Conservation (phyloP, 2,113 vertebrate species). For the Lathamus discolor region DNA sequence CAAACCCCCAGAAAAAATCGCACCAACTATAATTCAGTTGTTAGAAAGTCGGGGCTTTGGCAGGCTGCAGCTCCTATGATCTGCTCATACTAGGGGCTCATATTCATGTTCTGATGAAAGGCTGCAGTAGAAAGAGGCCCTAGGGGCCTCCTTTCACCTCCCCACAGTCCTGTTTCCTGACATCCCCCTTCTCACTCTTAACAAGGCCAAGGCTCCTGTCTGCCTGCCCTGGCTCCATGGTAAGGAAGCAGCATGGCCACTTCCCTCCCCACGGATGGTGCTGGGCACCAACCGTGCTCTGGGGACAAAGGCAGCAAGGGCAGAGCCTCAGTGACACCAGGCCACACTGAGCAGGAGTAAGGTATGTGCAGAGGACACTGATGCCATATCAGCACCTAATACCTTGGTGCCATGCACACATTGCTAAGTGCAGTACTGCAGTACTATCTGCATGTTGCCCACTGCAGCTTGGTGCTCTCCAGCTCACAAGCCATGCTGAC, state of each 20-base stretch:
- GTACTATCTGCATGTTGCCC: background rate
- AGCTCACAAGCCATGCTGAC: background rate
- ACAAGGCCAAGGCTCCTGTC: background rate
- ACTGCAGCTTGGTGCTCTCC: accelerated
- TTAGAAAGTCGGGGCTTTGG: background rate
- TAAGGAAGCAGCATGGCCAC: background rate
- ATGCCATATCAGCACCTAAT: accelerated
- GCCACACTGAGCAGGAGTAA: background rate
- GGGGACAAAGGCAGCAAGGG: background rate
- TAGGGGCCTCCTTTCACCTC: background rate
- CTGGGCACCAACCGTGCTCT: accelerated
- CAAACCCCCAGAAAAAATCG: background rate
- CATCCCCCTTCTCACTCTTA: background rate
- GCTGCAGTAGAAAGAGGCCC: background rate
- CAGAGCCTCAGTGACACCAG: background rate
- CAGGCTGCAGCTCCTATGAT: accelerated
- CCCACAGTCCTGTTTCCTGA: background rate
- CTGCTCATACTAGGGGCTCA: background rate
- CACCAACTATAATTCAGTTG: background rate
- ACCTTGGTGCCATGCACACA: background rate
- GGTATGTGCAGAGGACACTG: accelerated
- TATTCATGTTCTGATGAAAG: accelerated
- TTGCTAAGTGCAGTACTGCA: background rate
- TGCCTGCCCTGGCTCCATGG: background rate
- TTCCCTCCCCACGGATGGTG: accelerated